Evolutionary conservation across 2,113 vertebrate species (phyloP), one percentile per base, ranked within the genome.

Genomic region (Nothoprocta perdicaria): DNA sequence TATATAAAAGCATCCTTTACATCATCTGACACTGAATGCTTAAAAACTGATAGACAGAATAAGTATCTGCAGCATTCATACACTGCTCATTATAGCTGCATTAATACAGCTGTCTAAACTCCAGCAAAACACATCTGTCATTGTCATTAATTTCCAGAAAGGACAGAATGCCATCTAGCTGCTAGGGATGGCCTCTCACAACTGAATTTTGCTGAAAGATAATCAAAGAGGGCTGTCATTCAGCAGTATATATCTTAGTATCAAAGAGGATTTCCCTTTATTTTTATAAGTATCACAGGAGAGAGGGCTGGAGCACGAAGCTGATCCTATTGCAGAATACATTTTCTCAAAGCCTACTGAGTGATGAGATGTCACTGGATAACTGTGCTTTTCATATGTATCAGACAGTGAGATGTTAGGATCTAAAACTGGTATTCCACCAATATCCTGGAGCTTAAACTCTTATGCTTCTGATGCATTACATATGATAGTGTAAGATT

Each of bases 131-230:
- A 35, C 19, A 85, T 76, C 35, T 80, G 61, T 87, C 92, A 80
- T 21, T 66, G 77, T 46, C 62, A 66, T 84, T 89, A 55, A 79
- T 93, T 94, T 86, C 62, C 53, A 87, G 40, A 91, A 88, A 84
- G 58, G 68, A 38, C 73, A 90, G 43, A 73, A 52, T 81, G 62
- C 68, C 79, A 88, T 62, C 71, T 55, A 80, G 62, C 74, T 93
- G 40, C 69, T 69, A 53, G 75, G 26, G 35, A 48, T 45, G 33
- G 24, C 43, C 13, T 72, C 81, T 71, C 0, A 0, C 33, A 63
- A 80, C 57, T 83, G 79, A 77, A 92, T 93, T 84, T 89, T 91
- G 48, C 53, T 80, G 33, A 94, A 93, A 94, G 72, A 80, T 75
- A 85, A 93, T 77, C 82, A 88, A 74, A 95, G 75, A 92, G 8